These are phyloP conservation scores for Toxotes lorentzi DNA, from an alignment of 2,797 vertebrate species.

Conservation along the genomic window DNA sequence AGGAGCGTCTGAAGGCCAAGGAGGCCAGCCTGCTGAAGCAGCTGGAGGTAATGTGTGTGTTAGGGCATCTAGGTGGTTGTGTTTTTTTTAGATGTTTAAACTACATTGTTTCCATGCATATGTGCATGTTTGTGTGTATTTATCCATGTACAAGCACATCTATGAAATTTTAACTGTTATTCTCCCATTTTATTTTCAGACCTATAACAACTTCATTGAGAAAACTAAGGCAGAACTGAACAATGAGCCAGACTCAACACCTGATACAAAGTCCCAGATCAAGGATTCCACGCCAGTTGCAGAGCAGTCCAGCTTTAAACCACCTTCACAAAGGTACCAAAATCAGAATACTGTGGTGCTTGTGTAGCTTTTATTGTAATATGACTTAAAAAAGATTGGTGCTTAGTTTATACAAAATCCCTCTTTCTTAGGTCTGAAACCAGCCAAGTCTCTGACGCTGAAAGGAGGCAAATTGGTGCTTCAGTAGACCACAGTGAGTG, in stretches of 20 bases:
- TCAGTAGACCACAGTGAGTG: slow-evolving; percentile 83
- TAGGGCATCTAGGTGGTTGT: not conserved
- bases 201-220: slow-evolving; percentile 95
- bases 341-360: not conserved
- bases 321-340: slow-evolving; percentile 86
- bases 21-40: slow-evolving; percentile 96
- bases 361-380: not conserved
- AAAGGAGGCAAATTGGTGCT: slow-evolving; percentile 78
- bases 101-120: not conserved
- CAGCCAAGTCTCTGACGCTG: slow-evolving; percentile 85
- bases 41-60: slow-evolving; percentile 87
- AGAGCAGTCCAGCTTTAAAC: slow-evolving; percentile 86
- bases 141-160: not conserved
- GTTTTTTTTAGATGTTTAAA: not conserved
- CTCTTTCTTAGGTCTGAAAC: slow-evolving; percentile 84
- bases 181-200: slow-evolving; percentile 77
- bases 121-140: not conserved
- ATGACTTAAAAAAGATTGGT: not conserved
- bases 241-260: slow-evolving; percentile 85
- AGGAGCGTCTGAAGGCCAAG: slow-evolving; percentile 96
- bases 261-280: slow-evolving; percentile 87
- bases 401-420: slow-evolving; percentile 5
- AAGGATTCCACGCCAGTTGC: slow-evolving; percentile 84
- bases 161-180: not conserved
- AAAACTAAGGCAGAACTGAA: slow-evolving; percentile 96